Evolutionary conservation across 1,140 invertebrate species (phyloP).

Genomic region (Orussus abietinus): DNA sequence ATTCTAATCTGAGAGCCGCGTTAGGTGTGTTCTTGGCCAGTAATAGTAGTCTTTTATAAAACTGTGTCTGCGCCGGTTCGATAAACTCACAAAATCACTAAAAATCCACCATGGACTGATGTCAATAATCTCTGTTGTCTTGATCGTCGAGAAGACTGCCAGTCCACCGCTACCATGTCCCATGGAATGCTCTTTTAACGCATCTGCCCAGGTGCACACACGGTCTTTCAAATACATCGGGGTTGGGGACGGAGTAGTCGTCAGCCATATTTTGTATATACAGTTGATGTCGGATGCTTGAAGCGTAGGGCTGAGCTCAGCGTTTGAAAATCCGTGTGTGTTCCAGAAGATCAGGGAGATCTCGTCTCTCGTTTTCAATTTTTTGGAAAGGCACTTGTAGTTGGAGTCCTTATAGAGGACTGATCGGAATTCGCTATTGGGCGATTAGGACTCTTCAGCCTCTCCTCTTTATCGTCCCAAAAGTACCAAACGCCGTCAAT

Average conservation of each 20-base stretch:
- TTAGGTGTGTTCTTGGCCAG: slow-evolving; percentile 2
- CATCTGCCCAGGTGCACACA: background rate
- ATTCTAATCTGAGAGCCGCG: slow-evolving; percentile 5
- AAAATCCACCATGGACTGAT: background rate
- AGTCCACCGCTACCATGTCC: background rate
- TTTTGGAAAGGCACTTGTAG: background rate
- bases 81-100: slow-evolving; percentile 2
- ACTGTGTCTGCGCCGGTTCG: slow-evolving; percentile 3
- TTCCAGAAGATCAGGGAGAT: background rate
- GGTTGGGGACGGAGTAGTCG: background rate
- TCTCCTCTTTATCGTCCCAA: too few relatives aligned
- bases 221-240: background rate
- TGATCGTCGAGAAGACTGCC: background rate
- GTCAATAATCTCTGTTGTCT: background rate
- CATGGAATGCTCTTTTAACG: background rate
- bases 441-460: too few relatives aligned
- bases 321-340: background rate
- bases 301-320: background rate
- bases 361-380: background rate
- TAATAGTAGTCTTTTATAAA: slow-evolving; percentile 5
- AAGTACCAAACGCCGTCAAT: too few relatives aligned
- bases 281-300: background rate
- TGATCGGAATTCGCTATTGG: too few relatives aligned
- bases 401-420: too few relatives aligned
- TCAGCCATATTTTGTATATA: slow-evolving; percentile 1